Evolutionary conservation across 2,888 invertebrate species (phyloP), one percentile per base, ranked within the genome.

Genomic region (Drosophila quasianomalipes): DNA sequence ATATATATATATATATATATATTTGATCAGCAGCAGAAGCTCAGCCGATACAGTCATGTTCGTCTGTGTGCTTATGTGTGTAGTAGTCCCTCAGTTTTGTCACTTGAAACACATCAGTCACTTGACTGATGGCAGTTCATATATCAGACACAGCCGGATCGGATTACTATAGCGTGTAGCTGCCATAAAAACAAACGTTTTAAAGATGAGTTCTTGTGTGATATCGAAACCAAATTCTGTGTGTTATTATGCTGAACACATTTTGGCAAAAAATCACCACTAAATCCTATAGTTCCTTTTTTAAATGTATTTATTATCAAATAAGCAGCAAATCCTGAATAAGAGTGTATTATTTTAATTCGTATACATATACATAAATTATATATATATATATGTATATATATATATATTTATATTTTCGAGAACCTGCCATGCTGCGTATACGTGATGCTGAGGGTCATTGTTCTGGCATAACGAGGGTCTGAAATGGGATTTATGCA

Each of bases 371-470:
- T 26, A 30, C 59, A 57, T 53, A 70, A 44, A 59, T 59, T 70
- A 53, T 58, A 53, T 55, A 55, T 4, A 22, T 47, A 7, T 1
- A 22, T 14, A 22, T 22, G 0, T 14, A 2, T 16, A 53, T 55
- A 55, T 4, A 22, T 47, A 7, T 2, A 22, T 14, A 22, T 22
- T 1, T 14, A 2, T 16, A 47, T 51, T n/a, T 57, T 39, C 9
- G 5, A 3, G 19, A 54, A 22, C 10, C 31, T 19, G 30, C 49
- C 52, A 72, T 64, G 67, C 60, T 39, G 62, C 82, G 82, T 72
- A 77, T 77, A 81, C 79, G 79, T 81, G 82, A 72, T 72, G 57
- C 28, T 41, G 55, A 4, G 39, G 41, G 22, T 33, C 64, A 74
- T 64, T 68, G 76, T 63, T 53, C 60, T 35, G 31, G 9, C 26